Evolutionary conservation across 2,113 vertebrate species (phyloP).

Genomic region (Motacilla tschutschensis): DNA sequence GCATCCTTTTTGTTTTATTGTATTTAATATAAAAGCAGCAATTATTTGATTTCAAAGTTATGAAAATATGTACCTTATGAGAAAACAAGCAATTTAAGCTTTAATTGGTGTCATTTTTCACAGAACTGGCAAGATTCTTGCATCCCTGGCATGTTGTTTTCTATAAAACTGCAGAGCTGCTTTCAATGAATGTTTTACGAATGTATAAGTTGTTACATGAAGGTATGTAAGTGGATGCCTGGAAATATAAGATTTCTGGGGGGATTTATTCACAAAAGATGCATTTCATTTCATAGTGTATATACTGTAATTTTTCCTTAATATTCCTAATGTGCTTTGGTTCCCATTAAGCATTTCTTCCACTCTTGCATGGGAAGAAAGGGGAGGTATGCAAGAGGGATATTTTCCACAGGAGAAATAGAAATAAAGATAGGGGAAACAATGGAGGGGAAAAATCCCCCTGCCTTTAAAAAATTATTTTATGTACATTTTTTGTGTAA

Average conservation of each 20-base stretch:
- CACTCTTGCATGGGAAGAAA: conserved; percentile 40
- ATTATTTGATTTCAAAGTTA: conserved; percentile 99
- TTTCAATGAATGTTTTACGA: conserved; percentile 90
- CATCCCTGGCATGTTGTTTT: conserved; percentile 89
- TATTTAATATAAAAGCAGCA: conserved; percentile 95
- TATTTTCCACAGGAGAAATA: conserved; percentile 53
- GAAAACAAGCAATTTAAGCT: conserved; percentile 97
- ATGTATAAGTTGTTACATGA: conserved; percentile 80
- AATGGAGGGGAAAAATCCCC: background rate
- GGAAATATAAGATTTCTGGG: conserved; percentile 78
- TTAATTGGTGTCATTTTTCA: conserved; percentile 99
- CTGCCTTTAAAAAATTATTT: background rate
- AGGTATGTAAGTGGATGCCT: conserved; percentile 78
- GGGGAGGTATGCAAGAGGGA: conserved; percentile 20
- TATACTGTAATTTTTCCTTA: conserved; percentile 71
- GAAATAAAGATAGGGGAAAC: conserved; percentile 32
- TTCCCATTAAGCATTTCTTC: conserved; percentile 71
- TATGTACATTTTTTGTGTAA: background rate
- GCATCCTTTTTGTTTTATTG: conserved; percentile 96
- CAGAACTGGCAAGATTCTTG: conserved; percentile 92
- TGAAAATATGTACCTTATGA: conserved; percentile 99
- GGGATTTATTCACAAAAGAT: conserved; percentile 81
- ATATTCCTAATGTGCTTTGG: conserved; percentile 76
- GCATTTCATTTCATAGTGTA: conserved; percentile 77
- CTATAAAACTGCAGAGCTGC: conserved; percentile 93